Evolutionary conservation across 2,888 invertebrate genomes (phyloP).

Genomic region (Ochropleura leucogaster): DNA sequence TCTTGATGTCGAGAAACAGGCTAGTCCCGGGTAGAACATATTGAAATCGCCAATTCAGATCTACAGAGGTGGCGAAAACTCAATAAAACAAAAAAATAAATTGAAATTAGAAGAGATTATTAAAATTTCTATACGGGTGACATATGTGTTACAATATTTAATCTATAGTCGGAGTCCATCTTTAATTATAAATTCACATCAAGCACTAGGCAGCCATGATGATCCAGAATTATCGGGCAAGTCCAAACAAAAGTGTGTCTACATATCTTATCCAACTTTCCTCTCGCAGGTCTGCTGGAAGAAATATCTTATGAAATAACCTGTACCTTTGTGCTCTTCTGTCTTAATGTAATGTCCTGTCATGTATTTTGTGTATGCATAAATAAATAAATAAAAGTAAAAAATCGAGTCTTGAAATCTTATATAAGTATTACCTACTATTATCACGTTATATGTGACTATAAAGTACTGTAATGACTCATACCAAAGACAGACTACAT

Average conservation of each 20-base stretch:
- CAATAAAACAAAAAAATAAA: neutral
- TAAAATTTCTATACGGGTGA: neutral
- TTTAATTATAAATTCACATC: too few species aligned
- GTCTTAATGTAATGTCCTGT: too few species aligned
- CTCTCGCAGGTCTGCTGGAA: too few species aligned
- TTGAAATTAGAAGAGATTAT: neutral
- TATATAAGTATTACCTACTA: neutral
- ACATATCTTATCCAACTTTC: too few species aligned
- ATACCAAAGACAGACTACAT: conserved; percentile 30
- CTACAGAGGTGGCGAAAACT: neutral
- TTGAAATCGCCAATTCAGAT: neutral
- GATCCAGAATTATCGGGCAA: neutral
- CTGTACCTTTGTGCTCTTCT: too few species aligned
- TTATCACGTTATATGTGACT: too few species aligned
- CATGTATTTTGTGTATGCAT: too few species aligned
- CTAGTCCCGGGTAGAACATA: neutral
- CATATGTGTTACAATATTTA: neutral
- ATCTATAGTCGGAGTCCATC: neutral
- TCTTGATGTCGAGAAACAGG: too few species aligned
- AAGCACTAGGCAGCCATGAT: too few species aligned
- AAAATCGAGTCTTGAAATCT: neutral
- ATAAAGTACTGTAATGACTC: conserved; percentile 28
- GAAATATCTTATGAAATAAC: too few species aligned
- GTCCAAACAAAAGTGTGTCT: neutral
- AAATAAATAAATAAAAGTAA: too few species aligned